Base-by-base conservation (phyloP, 2,888 invertebrate species). In the Papilio protenor region DNA sequence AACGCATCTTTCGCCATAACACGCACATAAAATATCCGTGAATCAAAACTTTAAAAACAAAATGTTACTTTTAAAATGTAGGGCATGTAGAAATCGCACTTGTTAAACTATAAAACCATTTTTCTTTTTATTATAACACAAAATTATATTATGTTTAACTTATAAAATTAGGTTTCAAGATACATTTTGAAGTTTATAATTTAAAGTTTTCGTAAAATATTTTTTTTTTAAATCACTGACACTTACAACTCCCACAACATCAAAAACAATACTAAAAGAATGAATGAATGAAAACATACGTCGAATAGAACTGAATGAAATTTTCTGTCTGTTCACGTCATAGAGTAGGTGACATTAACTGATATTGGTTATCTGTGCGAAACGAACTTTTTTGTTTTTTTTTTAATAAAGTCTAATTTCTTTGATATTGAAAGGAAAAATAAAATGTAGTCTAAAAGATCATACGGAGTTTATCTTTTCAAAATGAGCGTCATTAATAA, bases 1-100 rank as follows among this genome's bases (percentile, higher is more conserved):
- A 83, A 82, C 83, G 80, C 92, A 93, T 93, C 85, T 90, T 91
- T 82, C 83, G 84, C 87, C 84, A 85, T 84, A 83, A 83, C 82
- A 87, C 82, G 86, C 83, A 86, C 85, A 87, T 84, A 85, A 84
- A 85, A 90, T 91, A 90, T 90, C 89, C 84, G 83, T 85, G 87
- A 85, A 86, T 83, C 81, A 84, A 84, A 84, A 86, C 85, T 80
- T 81, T 75, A 73, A 77, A 77, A 45, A 45, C 21, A 45, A 12
- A 45, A 45, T 40, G 40, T 40, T 66, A 66, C 66, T 79, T 84
- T 87, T 87, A 86, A 84, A 84, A 92, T 89, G 89, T 92, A 90
- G 93, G 92, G 84, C 94, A 91, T 82, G 78, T 77, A 76, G 45
- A 73, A 75, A 57, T 66, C 52, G 16, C 81, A 23, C 12, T 18